Percentiles rank a stretch among this genome's conserved stretches.
Evolutionary conservation across 2,797 vertebrate genomes (phyloP).

Genomic region (Morus bassanus): DNA sequence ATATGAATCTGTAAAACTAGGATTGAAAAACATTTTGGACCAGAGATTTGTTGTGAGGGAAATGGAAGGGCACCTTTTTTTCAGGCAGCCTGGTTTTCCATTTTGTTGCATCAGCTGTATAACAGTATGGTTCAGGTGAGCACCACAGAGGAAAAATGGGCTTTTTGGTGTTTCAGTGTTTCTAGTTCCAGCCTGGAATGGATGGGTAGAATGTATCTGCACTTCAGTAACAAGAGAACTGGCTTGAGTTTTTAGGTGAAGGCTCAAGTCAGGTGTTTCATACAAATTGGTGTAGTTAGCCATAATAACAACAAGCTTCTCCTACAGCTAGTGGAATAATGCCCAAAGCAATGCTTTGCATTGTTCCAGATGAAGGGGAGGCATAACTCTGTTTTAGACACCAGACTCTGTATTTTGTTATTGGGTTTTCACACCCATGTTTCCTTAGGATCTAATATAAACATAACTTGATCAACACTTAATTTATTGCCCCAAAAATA

Average conservation of each 20-base stretch:
- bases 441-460: neutral
- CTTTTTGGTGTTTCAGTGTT: neutral
- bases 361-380: neutral
- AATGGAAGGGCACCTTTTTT: neutral
- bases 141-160: neutral
- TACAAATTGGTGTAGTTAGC: neutral
- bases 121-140: neutral
- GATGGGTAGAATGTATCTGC: neutral
- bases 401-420: neutral
- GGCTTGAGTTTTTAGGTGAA: neutral
- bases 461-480: neutral
- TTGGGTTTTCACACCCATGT: neutral
- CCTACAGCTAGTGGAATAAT: neutral
- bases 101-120: neutral
- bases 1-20: neutral
- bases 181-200: neutral
- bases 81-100: neutral
- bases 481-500: constrained; percentile 51
- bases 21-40: neutral
- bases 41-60: neutral
- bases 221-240: neutral
- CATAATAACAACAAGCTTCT: neutral
- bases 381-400: neutral
- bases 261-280: neutral
- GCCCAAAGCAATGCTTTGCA: neutral